Percentiles rank a stretch among this genome's conserved stretches.
Conservation (phyloP, 2,888 invertebrate genomes). For the Nezara viridula region DNA sequence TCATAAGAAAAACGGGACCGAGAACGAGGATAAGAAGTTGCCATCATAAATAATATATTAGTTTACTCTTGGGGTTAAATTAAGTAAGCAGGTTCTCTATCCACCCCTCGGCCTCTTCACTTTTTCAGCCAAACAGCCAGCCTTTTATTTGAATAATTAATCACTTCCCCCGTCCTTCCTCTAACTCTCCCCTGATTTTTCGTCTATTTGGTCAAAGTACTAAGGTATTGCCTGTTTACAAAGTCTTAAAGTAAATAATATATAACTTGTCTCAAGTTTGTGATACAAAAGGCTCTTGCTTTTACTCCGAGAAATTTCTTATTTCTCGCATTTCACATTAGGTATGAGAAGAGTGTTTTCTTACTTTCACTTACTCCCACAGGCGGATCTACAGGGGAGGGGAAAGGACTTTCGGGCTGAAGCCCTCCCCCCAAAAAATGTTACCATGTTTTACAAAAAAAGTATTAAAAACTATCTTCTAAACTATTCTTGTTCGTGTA, state of each 20-base stretch:
- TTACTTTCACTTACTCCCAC: too few relatives aligned
- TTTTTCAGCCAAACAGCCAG: conserved; percentile 47
- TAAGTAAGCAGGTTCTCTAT: conserved; percentile 54
- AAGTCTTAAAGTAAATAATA: conserved; percentile 30
- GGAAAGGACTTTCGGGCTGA: too few relatives aligned
- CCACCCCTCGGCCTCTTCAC: not conserved
- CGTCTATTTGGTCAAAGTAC: conserved; percentile 43
- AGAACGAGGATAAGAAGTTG: conserved; percentile 56
- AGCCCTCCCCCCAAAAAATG: too few relatives aligned
- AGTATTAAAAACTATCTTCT: too few relatives aligned
- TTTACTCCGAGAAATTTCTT: too few relatives aligned
- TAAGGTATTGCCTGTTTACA: conserved; percentile 29
- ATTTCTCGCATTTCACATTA: too few relatives aligned
- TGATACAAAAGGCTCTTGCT: not conserved
- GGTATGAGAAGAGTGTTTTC: too few relatives aligned
- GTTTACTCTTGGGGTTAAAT: conserved; percentile 58
- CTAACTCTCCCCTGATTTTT: not conserved
- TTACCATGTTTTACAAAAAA: too few relatives aligned
- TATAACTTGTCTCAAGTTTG: not conserved
- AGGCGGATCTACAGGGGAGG: too few relatives aligned
- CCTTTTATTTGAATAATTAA: conserved; percentile 57
- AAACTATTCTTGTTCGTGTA: too few relatives aligned
- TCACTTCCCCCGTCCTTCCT: not conserved
- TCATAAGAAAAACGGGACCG: conserved; percentile 54
- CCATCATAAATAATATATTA: conserved; percentile 60